Evolutionary conservation across 1,140 invertebrate species (phyloP), one percentile per base, ranked within the genome.

Genomic region (Brachionus sp.): DNA sequence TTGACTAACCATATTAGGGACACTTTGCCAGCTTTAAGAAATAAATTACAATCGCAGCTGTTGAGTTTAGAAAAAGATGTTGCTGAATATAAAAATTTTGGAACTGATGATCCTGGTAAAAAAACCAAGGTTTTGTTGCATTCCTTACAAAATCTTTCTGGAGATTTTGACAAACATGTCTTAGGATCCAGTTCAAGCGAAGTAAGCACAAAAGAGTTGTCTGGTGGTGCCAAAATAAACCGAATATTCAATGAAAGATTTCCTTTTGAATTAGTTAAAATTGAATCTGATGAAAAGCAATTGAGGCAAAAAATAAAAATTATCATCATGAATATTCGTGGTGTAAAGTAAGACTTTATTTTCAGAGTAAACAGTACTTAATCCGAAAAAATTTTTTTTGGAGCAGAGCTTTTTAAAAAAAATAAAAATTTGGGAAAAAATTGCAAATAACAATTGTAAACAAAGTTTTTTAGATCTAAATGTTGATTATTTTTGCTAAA

Each of bases 1-100:
- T 91, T 99, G 42, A 99, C 97, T 53, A 99, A 99, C 91, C 98
- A 99, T 90, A 99, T 99, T 87, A 91, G 97, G 84, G 97, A 99
- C 86, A 98, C 96, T 33, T 90, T 99, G 85, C 97, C 97, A 57
- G 93, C 94, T 10, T 91, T 99, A 64, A 90, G 97, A 25, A 98
- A 99, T 88, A 95, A 95, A 89, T 90, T 99, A 84, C 97, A 98
- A 90, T 96, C 96, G 88, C 96, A 98, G 89, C 90, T 95, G 86
- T 91, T 98, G 16, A 91, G 93, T 6, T 90, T 98, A 84, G 97
- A 98, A 89, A 98, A 98, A 88, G 97, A 99, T 89, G 97, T 99
- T 2, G 95, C 98, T 86, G 97, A 99, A 89, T 99, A 96, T 89
- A 70, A 80, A 82, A n/a, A 39, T 64, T 86, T 87, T 84, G 25